Evolutionary conservation across 2,113 vertebrate species (phyloP).

Genomic region (Hipposideros armiger): DNA sequence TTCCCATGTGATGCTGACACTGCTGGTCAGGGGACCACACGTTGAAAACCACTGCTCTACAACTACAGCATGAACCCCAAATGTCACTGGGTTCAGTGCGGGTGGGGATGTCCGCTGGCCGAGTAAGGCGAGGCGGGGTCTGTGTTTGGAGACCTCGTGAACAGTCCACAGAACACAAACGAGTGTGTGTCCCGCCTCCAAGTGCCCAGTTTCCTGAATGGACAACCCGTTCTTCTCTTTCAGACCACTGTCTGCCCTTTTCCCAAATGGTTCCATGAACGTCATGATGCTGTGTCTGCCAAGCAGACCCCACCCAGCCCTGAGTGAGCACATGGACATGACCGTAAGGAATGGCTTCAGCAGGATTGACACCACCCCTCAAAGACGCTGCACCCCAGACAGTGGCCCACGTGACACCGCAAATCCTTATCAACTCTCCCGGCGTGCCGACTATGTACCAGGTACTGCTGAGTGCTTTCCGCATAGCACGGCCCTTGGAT

Average conservation of each 20-base stretch:
- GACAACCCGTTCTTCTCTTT: background rate
- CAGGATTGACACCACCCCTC: background rate
- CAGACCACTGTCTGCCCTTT: background rate
- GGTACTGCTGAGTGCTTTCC: background rate
- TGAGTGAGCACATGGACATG: fast-evolving
- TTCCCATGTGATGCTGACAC: background rate
- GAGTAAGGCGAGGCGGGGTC: background rate
- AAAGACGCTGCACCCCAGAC: background rate
- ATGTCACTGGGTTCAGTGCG: background rate
- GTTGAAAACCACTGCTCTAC: background rate
- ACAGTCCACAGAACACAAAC: background rate
- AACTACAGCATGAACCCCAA: background rate
- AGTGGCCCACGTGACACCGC: fast-evolving
- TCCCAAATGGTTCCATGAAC: background rate
- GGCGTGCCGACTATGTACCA: background rate
- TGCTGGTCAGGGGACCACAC: background rate
- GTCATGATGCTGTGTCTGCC: background rate
- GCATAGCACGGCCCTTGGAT: fast-evolving
- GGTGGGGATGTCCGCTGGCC: background rate
- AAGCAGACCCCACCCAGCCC: background rate
- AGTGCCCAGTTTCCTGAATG: background rate
- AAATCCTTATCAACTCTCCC: background rate
- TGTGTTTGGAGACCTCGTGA: background rate
- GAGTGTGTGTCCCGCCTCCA: background rate
- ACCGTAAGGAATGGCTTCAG: no score